Conservation (phyloP, 2,113 vertebrate genomes). For the Cyanocitta stelleri region DNA sequence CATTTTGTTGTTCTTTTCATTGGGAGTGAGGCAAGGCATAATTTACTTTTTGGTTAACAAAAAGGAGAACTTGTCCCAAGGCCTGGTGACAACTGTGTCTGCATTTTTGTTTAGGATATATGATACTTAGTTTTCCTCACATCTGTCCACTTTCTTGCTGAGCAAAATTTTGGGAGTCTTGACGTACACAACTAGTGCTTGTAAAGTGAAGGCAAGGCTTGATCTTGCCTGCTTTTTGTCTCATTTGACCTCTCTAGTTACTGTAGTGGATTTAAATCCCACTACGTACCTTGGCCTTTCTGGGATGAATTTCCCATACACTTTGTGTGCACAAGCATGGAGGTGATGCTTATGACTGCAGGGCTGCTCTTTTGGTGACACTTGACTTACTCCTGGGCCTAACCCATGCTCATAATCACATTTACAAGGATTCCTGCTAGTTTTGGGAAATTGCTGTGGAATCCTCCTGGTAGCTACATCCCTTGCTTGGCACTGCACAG, state of each 20-base stretch:
- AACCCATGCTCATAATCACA: background rate
- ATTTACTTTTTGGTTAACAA: background rate
- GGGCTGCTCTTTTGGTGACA: background rate
- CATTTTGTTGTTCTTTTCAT: background rate
- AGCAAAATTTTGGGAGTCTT: background rate
- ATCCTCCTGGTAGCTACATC: background rate
- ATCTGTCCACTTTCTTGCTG: background rate
- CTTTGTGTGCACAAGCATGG: background rate
- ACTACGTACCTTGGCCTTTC: background rate
- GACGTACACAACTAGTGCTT: background rate
- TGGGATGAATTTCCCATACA: background rate
- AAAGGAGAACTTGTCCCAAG: background rate
- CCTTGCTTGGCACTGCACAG: background rate
- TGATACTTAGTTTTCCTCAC: background rate
- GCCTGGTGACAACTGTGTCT: background rate
- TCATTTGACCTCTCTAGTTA: background rate
- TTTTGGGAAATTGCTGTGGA: slow-evolving; percentile 19
- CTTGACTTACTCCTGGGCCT: background rate
- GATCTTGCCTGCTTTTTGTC: background rate
- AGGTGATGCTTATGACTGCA: background rate
- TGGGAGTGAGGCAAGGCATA: background rate
- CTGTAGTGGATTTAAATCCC: background rate
- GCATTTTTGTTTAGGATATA: background rate
- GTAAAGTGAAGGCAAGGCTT: background rate
- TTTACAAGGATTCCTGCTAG: slow-evolving; percentile 17